These are phyloP conservation scores for Allophyes oxyacanthae DNA, from an alignment of 2,888 invertebrate species.

Conservation along the genomic window DNA sequence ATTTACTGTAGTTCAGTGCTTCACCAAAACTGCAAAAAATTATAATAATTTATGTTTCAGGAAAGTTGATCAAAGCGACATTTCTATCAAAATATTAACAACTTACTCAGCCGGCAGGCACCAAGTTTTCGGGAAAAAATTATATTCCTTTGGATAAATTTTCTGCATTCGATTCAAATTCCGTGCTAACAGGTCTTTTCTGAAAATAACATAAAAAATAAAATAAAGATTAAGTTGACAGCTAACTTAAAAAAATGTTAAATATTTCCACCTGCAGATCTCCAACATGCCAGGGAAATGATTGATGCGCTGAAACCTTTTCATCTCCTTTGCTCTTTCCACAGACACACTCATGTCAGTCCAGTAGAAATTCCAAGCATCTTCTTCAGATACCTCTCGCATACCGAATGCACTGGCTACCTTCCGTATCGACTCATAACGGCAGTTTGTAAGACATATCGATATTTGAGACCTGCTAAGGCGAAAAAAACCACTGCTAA, in stretches of 20 bases:
- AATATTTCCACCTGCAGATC: slow-evolving; percentile 90
- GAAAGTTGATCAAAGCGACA: background rate
- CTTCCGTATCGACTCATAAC: slow-evolving; percentile 93
- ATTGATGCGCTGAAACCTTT: slow-evolving; percentile 96
- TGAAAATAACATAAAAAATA: slow-evolving; percentile 60
- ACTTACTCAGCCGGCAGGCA: slow-evolving; percentile 97
- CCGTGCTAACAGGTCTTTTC: slow-evolving; percentile 96
- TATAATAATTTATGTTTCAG: background rate
- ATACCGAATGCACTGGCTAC: slow-evolving; percentile 92
- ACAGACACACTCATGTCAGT: slow-evolving; percentile 96
- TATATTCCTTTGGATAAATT: slow-evolving; percentile 96
- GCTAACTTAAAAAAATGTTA: too few relatives aligned
- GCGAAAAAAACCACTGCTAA: background rate
- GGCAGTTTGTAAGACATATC: slow-evolving; percentile 92
- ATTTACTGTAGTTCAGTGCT: slow-evolving; percentile 92
- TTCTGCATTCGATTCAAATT: slow-evolving; percentile 97
- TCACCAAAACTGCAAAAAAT: slow-evolving; percentile 90
- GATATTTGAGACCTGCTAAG: slow-evolving; percentile 84
- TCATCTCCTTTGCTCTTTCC: slow-evolving; percentile 97
- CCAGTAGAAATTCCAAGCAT: slow-evolving; percentile 97
- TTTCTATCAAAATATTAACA: background rate
- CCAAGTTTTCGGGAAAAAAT: slow-evolving; percentile 98
- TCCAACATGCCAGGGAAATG: slow-evolving; percentile 98
- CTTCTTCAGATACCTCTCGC: slow-evolving; percentile 93
- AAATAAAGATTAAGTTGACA: background rate